A percentile compares a stretch with the other conserved stretches of the same genome.
Evolutionary conservation across 2,797 vertebrate species (phyloP).

Genomic region (Thamnophis elegans): DNA sequence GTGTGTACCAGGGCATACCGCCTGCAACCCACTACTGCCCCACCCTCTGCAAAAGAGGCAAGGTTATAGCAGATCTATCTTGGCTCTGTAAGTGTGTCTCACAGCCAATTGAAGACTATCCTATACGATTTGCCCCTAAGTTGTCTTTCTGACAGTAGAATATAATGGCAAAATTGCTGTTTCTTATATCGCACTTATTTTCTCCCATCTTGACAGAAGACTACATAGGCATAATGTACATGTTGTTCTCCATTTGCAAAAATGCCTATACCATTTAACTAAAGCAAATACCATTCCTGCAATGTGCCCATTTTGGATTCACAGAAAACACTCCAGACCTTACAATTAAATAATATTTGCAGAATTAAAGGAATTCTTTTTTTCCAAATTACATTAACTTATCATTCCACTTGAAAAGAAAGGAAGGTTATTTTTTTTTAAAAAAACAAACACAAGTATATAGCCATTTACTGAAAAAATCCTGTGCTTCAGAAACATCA

Average conservation of each 20-base stretch:
- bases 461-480: constrained; percentile 36
- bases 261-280: not conserved
- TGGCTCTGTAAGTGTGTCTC: not conserved
- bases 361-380: not conserved
- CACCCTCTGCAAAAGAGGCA: not conserved
- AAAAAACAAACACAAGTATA: constrained; percentile 22
- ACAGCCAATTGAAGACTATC: not conserved
- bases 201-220: not conserved
- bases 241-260: not conserved
- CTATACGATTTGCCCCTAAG: not conserved
- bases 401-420: not conserved
- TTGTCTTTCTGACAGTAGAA: not conserved
- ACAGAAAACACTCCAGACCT: not conserved
- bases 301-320: not conserved
- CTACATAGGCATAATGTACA: not conserved
- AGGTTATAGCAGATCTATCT: not conserved
- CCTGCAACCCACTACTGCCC: too few species aligned
- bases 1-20: too few species aligned
- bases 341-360: not conserved
- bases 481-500: constrained; percentile 38
- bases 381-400: not conserved
- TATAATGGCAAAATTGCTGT: too few species aligned
- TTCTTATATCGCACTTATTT: not conserved
- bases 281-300: not conserved
- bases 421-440: not conserved